Evolutionary conservation across 2,113 vertebrate species (phyloP).

Genomic region (Dinomys branickii): DNA sequence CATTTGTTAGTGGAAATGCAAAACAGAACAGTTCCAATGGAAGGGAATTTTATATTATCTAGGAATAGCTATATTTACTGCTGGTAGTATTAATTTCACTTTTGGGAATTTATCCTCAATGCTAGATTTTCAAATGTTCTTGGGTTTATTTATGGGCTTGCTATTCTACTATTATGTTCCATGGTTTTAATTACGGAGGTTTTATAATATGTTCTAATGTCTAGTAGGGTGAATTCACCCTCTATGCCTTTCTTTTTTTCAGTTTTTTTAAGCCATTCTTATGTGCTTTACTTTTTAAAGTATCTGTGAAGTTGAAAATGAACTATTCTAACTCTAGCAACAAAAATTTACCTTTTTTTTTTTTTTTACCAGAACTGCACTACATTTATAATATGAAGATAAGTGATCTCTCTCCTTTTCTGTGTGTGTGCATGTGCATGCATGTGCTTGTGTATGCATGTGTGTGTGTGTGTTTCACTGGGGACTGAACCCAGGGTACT

Average conservation of each 20-base stretch:
- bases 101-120: neutral
- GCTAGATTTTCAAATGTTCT: neutral
- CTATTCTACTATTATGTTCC: neutral
- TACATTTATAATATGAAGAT: neutral
- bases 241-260: neutral
- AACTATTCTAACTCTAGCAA: neutral
- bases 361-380: neutral
- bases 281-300: neutral
- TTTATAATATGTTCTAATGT: neutral
- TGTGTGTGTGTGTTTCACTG: neutral
- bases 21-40: neutral
- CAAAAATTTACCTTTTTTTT: neutral
- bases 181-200: neutral
- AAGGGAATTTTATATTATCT: neutral
- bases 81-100: neutral
- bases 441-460: rapidly evolving
- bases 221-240: neutral
- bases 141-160: neutral
- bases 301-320: neutral
- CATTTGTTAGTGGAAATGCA: neutral
- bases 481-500: neutral
- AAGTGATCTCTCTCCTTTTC: neutral
- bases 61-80: neutral
- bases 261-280: neutral
- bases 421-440: neutral